These are phyloP conservation scores for Philotrypesis tridentata DNA, from an alignment of 1,140 invertebrate species.

Conservation along the genomic window DNA sequence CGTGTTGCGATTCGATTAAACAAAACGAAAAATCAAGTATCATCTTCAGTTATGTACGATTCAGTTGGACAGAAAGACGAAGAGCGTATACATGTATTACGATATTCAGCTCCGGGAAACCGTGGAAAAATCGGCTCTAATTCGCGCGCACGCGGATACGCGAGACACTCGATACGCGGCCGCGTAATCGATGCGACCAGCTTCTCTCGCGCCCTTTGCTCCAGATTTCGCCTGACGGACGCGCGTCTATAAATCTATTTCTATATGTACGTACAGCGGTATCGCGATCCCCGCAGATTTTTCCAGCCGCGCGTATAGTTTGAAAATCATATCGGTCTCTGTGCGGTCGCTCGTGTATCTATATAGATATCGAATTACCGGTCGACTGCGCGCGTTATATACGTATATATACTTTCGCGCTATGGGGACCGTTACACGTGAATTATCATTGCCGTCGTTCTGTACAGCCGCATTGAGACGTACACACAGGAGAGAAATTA, in stretches of 20 bases:
- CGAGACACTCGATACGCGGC: conserved; percentile 10
- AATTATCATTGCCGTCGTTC: conserved; percentile 8
- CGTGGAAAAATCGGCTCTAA: no score
- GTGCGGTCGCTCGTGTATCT: no score
- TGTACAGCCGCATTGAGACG: no score
- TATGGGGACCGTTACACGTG: not conserved
- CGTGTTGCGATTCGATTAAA: no score
- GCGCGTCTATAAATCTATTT: conserved; percentile 1
- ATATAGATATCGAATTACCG: not conserved
- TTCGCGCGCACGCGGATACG: not conserved
- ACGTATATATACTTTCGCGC: no score
- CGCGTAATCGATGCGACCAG: conserved; percentile 7
- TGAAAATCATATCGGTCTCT: not conserved
- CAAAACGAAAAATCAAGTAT: no score
- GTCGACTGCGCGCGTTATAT: not conserved
- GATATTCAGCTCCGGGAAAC: no score
- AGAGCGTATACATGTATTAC: no score
- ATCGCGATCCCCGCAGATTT: not conserved
- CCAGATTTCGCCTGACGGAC: conserved; percentile 10
- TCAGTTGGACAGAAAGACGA: no score
- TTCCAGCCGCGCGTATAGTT: not conserved
- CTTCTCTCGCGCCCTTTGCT: conserved; percentile 11
- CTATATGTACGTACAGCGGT: no score
- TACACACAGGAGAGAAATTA: not conserved
- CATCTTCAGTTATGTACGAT: no score